These are phyloP conservation scores for Sialis lutaria DNA, from an alignment of 2,888 invertebrate species.

Conservation along the genomic window DNA sequence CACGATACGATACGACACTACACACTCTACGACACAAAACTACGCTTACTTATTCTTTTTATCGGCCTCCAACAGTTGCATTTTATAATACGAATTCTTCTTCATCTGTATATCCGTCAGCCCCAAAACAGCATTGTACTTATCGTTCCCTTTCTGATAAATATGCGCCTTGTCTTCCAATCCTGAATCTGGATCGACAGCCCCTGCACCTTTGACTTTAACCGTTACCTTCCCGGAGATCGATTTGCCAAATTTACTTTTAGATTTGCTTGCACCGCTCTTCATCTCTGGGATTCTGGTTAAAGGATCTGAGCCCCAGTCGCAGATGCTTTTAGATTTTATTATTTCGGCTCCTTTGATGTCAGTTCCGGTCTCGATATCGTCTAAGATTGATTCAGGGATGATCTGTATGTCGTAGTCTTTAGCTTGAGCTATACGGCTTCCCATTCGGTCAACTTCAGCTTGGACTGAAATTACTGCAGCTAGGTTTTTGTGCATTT, in stretches of 20 bases:
- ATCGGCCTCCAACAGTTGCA: constrained; percentile 76
- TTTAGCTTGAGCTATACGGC: constrained; percentile 47
- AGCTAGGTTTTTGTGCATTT: constrained; percentile 43
- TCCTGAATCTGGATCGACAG: constrained; percentile 84
- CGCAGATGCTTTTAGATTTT: constrained; percentile 52
- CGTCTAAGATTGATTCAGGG: constrained; percentile 55
- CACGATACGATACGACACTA: no score
- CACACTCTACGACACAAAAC: not conserved
- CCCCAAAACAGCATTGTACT: constrained; percentile 67
- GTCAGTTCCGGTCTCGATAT: constrained; percentile 39
- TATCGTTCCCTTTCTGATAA: constrained; percentile 34
- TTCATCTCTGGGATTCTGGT: constrained; percentile 14
- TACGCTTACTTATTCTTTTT: constrained; percentile 31
- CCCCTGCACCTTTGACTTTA: constrained; percentile 62
- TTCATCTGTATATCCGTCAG: constrained; percentile 71
- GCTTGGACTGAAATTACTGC: constrained; percentile 57
- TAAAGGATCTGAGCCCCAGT: constrained; percentile 61
- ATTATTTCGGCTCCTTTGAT: constrained; percentile 47
- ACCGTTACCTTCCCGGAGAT: constrained; percentile 43
- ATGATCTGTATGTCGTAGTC: constrained; percentile 62
- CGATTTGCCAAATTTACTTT: constrained; percentile 28
- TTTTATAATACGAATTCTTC: constrained; percentile 87
- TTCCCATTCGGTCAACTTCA: constrained; percentile 48
- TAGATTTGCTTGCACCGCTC: constrained; percentile 15
- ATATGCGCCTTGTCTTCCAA: constrained; percentile 67